A percentile compares a stretch with the other conserved stretches of the same genome.
phyloP scores from a whole-genome alignment of 2,113 vertebrate species.

The Macquaria australasica region DNA sequence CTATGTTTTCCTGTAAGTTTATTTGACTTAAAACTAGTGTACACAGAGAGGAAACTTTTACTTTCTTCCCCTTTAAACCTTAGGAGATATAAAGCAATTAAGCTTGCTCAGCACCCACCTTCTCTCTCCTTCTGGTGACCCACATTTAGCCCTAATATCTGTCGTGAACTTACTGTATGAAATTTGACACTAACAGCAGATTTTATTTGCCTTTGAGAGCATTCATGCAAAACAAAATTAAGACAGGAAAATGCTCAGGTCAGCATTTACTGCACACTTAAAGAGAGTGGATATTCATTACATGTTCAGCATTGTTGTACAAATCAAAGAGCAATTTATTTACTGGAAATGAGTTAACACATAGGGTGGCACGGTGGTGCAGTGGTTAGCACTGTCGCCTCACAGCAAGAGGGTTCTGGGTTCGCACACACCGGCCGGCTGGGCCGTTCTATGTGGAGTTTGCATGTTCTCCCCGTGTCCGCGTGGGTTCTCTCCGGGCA shows the following conservation, averaged over 20 bases:
- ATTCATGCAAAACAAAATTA: conserved; percentile 49
- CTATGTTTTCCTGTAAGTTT: neutral
- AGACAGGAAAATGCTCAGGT: conserved; percentile 31
- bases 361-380: no score
- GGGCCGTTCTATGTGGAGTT: no score
- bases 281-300: conserved; percentile 22
- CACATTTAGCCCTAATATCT: conserved; percentile 61
- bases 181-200: conserved; percentile 55
- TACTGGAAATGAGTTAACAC: conserved; percentile 7
- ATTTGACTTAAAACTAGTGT: conserved; percentile 14
- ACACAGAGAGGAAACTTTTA: neutral
- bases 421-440: no score
- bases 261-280: conserved; percentile 57
- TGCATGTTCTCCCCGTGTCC: no score
- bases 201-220: conserved; percentile 62
- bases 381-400: no score
- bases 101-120: conserved; percentile 59
- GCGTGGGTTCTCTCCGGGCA: no score
- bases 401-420: no score
- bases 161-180: conserved; percentile 31
- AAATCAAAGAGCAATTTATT: conserved; percentile 40
- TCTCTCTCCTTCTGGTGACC: conserved; percentile 53
- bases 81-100: conserved; percentile 54
- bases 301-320: conserved; percentile 1
- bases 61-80: conserved; percentile 33